Evolutionary conservation across 2,113 vertebrate species (phyloP), one percentile per base, ranked within the genome.

Genomic region (Scatophagus argus): DNA sequence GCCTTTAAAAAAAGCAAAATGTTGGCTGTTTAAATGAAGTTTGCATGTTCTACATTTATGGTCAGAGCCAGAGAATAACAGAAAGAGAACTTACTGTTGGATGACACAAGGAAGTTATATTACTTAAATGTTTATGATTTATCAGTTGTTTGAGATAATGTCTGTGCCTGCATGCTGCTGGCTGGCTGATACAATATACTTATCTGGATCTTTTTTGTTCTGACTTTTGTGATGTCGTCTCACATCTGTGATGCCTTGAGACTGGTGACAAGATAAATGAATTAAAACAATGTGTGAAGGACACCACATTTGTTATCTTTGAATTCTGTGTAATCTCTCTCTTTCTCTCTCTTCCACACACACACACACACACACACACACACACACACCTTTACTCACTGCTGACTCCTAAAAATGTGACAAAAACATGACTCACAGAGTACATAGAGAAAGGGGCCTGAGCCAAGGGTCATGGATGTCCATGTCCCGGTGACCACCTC

Each of bases 401-500:
- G 62, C 56, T 68, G 68, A 77, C 49, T 60, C 27, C 5, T 29
- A 49, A 59, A 14, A 64, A 43, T 34, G 61, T 52, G 12, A 46
- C 21, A 63, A 54, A 69, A 77, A 69, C 60, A 62, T 61, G 8
- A 72, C 52, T 39, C 10, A 55, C n/a, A 32, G 25, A 17, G 44
- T 11, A 9, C 1, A 67, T 47, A 56, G 47, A 27, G 39, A 8
- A 25, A 29, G 17, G 2, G 27, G 14, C 34, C 38, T 6, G 34
- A 51, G 46, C 27, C 59, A 73, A 3, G 71, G 71, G 44, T 64
- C 51, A 5, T 19, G n/a, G 56, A 9, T 36, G 44, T 63, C 32
- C 3, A 0, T 3, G 66, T 56, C 66, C 79, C n/a, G 7, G 19
- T 70, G 68, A 78, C 32, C n/a, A 12, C 60, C 74, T 79, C 38